A percentile compares a stretch with the other conserved stretches of the same genome.
Conservation (phyloP, 2,113 vertebrate species). For the Platanista minor region DNA sequence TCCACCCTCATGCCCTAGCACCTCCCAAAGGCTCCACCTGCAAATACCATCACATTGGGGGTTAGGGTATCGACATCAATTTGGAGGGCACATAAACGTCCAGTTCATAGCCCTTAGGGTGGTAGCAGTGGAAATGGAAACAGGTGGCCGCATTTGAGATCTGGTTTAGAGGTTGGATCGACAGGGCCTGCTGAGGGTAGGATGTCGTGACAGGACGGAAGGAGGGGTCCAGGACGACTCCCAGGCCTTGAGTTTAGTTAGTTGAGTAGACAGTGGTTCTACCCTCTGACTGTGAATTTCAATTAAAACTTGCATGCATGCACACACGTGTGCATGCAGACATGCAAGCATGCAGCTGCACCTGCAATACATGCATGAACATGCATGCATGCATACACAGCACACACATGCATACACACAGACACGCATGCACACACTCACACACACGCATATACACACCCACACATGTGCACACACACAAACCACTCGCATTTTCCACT, state of each 20-base stretch:
- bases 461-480: background rate
- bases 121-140: background rate
- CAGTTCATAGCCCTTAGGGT: too few relatives aligned
- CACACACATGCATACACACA: background rate
- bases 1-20: background rate
- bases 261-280: too few relatives aligned
- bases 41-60: background rate
- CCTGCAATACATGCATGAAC: background rate
- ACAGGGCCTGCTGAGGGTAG: background rate
- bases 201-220: background rate
- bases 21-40: background rate
- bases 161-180: background rate
- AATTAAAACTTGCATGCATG: background rate
- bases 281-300: background rate
- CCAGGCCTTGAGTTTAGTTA: background rate
- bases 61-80: background rate
- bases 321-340: background rate
- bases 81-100: background rate
- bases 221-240: background rate
- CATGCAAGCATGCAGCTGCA: background rate
- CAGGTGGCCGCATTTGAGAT: background rate
- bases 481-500: background rate
- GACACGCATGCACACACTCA: accelerated
- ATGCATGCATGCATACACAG: accelerated
- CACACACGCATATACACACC: too few relatives aligned